Base-by-base conservation (phyloP, 2,888 invertebrate species). In the Xestia sexstrigata region DNA sequence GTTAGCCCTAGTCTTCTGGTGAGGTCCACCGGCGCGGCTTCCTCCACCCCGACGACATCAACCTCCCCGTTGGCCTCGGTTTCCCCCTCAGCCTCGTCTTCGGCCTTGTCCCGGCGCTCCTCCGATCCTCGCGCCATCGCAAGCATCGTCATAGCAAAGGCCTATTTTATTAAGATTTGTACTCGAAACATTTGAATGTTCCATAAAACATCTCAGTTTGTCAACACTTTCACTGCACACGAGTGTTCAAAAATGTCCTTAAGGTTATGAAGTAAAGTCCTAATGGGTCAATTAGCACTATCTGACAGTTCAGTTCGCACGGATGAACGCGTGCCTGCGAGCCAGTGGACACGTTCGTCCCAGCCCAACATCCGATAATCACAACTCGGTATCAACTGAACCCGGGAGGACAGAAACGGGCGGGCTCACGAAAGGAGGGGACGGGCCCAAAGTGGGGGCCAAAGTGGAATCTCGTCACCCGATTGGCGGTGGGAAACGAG, bases 1-100 rank as follows among this genome's bases (percentile, higher is more conserved):
- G 97, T 97, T 79, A 97, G 96, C 69, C 97, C 97, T 74, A 97
- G 94, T 60, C 97, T 95, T 74, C 97, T 91, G 69, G 96, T 97
- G 17, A 96, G 88, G 89, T 96, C 96, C 17, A 96, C 96, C 3
- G 96, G 96, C 20, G 96, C 96, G 5, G 95, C 95, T 79, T 96
- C 96, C 76, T 96, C 96, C 0, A 96, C 95, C n/a, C 96, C 96
- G 0, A 96, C 96, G 3, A 96, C 96, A 84, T 96, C 96, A 0
- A 96, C 94, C 76, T 96, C 96, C 23, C 94, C 96, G 67, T 93
- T 94, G 11, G 92, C 91, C 79, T 95, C 95, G 0, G 91, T 91
- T 78, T 96, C 96, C n/a, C 92, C 90, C 79, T 96, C 96, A 7
- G 93, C 87, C 62, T 95, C 95, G 13, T 92, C 89, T 55, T 93